These are phyloP conservation scores for Phenganax marumi DNA, from an alignment of 92 coral and sea anemone species.

Conservation along the genomic window DNA sequence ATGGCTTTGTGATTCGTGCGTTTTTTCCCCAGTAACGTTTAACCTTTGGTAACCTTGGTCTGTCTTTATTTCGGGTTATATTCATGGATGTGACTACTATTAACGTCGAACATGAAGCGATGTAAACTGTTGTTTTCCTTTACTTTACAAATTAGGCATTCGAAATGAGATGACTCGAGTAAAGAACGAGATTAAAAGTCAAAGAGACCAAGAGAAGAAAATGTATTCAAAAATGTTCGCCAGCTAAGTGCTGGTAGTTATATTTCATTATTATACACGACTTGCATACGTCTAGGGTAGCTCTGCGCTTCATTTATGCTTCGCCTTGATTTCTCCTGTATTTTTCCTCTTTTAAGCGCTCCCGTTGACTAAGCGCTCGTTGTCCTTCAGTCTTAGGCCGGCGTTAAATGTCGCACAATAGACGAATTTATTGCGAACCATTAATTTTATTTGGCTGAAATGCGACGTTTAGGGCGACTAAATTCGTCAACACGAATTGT, in stretches of 20 bases:
- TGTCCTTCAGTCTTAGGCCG: too few relatives aligned
- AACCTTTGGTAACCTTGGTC: not conserved
- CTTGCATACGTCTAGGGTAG: too few relatives aligned
- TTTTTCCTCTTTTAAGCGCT: too few relatives aligned
- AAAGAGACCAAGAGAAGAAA: constrained; percentile 70
- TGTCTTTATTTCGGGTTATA: not conserved
- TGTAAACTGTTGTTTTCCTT: constrained; percentile 4
- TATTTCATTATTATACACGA: not conserved
- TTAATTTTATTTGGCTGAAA: too few relatives aligned
- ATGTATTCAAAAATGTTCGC: constrained; percentile 84
- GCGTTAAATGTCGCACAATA: too few relatives aligned
- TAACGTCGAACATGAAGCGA: not conserved
- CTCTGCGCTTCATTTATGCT: too few relatives aligned
- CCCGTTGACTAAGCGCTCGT: too few relatives aligned
- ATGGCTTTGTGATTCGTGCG: too few relatives aligned
- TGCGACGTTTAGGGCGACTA: too few relatives aligned
- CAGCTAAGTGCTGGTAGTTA: constrained; percentile 5
- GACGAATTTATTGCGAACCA: too few relatives aligned
- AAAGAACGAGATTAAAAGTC: constrained; percentile 65
- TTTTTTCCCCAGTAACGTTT: not conserved
- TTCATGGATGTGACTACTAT: not conserved
- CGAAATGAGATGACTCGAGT: constrained; percentile 72
- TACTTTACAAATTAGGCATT: constrained; percentile 59
- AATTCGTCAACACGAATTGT: too few relatives aligned
- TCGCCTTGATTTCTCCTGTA: too few relatives aligned